These are phyloP conservation scores for Conchocele bisecta DNA, from an alignment of 2,888 invertebrate genomes.

Conservation along the genomic window DNA sequence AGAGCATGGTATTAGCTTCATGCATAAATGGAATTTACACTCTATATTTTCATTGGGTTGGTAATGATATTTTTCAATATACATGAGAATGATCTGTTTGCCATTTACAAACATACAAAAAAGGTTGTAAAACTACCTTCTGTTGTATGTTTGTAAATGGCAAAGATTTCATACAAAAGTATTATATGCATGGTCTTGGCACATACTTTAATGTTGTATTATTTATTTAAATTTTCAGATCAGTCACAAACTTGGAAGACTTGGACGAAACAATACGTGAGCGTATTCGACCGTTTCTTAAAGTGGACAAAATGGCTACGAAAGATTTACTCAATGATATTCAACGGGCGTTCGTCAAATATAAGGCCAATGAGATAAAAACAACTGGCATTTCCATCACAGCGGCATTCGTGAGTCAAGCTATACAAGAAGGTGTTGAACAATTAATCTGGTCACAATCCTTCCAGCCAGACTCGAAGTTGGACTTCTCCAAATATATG, in stretches of 20 bases:
- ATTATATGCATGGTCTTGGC: too few species aligned
- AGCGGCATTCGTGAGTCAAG: not conserved
- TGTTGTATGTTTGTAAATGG: too few species aligned
- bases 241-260: not conserved
- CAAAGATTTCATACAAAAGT: too few species aligned
- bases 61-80: too few species aligned
- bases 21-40: too few species aligned
- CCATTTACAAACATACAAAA: too few species aligned
- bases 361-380: not conserved
- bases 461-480: not conserved
- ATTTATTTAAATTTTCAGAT: too few species aligned
- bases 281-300: not conserved
- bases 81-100: too few species aligned
- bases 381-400: not conserved
- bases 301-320: not conserved
- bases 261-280: not conserved
- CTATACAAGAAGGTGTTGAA: not conserved
- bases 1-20: too few species aligned
- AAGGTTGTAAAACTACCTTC: too few species aligned
- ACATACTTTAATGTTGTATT: too few species aligned
- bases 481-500: not conserved
- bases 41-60: too few species aligned
- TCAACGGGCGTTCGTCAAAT: not conserved
- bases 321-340: not conserved
- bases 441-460: not conserved